Base-by-base conservation (phyloP, 2,797 vertebrate species). In the Pteropus rufus region DNA sequence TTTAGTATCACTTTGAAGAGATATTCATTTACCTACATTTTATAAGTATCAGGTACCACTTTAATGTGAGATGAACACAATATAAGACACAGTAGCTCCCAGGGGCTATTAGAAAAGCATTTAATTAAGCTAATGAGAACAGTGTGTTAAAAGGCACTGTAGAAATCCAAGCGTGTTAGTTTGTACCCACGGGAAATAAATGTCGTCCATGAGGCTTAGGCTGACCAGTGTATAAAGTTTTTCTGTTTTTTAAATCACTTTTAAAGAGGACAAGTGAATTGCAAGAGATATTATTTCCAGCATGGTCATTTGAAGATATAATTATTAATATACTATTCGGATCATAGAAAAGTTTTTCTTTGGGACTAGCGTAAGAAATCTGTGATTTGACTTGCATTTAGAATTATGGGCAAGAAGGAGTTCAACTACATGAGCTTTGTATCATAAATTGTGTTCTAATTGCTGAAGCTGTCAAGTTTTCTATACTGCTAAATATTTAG, bases 371-470 rank as follows among this genome's bases (percentile, higher is more conserved):
- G 41, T 91, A 91, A 44, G 26, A 97, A 94, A 92, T 77, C 65
- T 94, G 41, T 82, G 52, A 97, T 92, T 97, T 95, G 64, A 95
- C 36, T 91, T 72, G 7, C 2, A 12, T 84, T 62, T 41, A 96
- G 62, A 83, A 93, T 85, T 58, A 95, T 91, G 44, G 39, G 16
- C 96, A 86, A 39, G 86, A 97, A 98, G 72, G 19, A 86, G 9
- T 95, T 96, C 18, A 4, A 95, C 76, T 46, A 0, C 65, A 93
- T 81, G 70, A 96, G 39, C 2, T 9, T 3, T 92, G 39, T 97
- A 95, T 97, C 44, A 87, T 97, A 97, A 97, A 96, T 97, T 96
- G 97, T 86, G 76, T 80, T 86, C 89, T 96, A 97, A 97, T 84
- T 98, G 90, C 93, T 49, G 96, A 72, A 90, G 80, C 86, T 73